Evolutionary conservation across 2,888 invertebrate genomes (phyloP).

Genomic region (Drosophila sordidapex): DNA sequence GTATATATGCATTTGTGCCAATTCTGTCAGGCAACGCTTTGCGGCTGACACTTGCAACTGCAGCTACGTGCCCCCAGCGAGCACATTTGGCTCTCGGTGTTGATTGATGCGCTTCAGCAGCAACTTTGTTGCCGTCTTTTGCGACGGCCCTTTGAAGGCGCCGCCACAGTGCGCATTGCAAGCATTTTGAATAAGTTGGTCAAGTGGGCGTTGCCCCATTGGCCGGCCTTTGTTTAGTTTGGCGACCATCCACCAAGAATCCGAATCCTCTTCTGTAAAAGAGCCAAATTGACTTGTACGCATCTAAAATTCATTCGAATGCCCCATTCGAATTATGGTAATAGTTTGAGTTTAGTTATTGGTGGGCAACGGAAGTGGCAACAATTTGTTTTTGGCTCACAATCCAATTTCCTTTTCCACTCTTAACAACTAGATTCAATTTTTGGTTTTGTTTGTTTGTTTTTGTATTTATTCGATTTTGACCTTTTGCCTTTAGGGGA

Average conservation of each 20-base stretch:
- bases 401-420: slow-evolving; percentile 1
- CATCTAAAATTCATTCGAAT: slow-evolving; percentile 12
- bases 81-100: slow-evolving; percentile 29
- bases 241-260: slow-evolving; percentile 46
- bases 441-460: background rate
- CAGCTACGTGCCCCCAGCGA: slow-evolving; percentile 25
- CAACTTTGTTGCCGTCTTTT: slow-evolving; percentile 44
- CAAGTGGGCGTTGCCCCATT: slow-evolving; percentile 67
- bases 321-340: background rate
- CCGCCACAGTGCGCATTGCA: slow-evolving; percentile 53
- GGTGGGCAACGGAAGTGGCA: slow-evolving; percentile 20
- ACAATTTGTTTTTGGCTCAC: slow-evolving; percentile 18
- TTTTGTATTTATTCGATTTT: background rate
- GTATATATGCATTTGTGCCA: slow-evolving; percentile 73
- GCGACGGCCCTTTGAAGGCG: slow-evolving; percentile 69
- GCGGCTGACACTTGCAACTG: slow-evolving; percentile 39
- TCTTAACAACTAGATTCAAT: background rate
- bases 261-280: background rate
- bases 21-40: slow-evolving; percentile 66
- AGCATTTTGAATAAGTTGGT: slow-evolving; percentile 65
- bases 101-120: slow-evolving; percentile 72
- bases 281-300: background rate
- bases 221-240: slow-evolving; percentile 62
- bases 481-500: background rate
- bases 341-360: background rate